Evolutionary conservation across 1,140 invertebrate genomes (phyloP).

Genomic region (Nomia melanderi): DNA sequence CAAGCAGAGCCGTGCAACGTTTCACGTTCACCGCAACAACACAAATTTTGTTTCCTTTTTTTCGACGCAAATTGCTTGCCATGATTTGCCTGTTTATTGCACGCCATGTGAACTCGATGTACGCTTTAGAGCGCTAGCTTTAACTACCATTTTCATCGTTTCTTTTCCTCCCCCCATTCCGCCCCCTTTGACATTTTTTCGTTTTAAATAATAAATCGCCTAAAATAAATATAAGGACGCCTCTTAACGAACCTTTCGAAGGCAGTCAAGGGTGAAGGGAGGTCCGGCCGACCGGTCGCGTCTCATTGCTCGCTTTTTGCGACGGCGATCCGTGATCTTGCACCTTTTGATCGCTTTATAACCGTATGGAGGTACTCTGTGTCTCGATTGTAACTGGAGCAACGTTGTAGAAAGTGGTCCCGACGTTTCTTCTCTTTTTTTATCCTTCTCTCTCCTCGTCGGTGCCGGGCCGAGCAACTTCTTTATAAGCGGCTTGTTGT

Average conservation of each 20-base stretch:
- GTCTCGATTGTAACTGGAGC: slow-evolving; percentile 44
- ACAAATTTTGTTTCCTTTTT: neutral
- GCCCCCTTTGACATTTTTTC: neutral
- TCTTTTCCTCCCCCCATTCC: no score
- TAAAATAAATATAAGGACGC: neutral
- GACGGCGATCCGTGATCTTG: slow-evolving; percentile 26
- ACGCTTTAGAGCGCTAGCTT: no score
- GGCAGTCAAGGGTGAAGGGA: neutral
- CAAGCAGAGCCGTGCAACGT: neutral
- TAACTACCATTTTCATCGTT: no score
- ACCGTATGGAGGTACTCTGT: slow-evolving; percentile 24
- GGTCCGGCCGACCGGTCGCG: neutral
- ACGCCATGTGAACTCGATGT: neutral
- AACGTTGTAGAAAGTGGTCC: slow-evolving; percentile 59
- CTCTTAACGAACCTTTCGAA: neutral
- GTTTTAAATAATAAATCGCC: slow-evolving; percentile 14
- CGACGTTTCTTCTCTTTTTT: slow-evolving; percentile 53
- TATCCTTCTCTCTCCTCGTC: no score
- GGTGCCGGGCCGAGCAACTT: neutral
- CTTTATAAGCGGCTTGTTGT: neutral
- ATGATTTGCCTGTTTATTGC: neutral
- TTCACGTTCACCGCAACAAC: neutral
- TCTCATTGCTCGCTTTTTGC: neutral
- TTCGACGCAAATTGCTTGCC: neutral
- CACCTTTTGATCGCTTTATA: slow-evolving; percentile 29